A percentile compares a stretch with the other conserved stretches of the same genome.
Evolutionary conservation across 2,888 invertebrate species (phyloP).

Genomic region (Petrophora chlorosata): DNA sequence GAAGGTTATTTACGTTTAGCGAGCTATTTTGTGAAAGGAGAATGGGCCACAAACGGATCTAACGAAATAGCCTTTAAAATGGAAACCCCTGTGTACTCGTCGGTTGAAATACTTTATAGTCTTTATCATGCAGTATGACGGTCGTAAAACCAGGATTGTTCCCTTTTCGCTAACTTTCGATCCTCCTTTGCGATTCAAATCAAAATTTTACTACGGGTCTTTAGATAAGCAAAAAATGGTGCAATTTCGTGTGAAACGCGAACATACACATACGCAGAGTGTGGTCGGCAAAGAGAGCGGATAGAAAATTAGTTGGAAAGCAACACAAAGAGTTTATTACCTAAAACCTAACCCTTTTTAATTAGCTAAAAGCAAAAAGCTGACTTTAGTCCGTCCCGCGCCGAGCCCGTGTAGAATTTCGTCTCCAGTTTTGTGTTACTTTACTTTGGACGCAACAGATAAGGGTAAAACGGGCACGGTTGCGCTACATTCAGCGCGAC

Average conservation of each 20-base stretch:
- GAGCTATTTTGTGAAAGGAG: conserved; percentile 19
- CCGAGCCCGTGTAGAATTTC: conserved; percentile 8
- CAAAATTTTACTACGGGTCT: conserved; percentile 41
- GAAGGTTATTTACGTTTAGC: conserved; percentile 18
- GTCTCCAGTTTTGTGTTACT: not conserved
- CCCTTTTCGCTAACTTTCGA: conserved; percentile 26
- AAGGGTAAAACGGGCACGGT: not conserved
- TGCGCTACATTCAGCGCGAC: no score
- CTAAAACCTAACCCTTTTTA: conserved; percentile 23
- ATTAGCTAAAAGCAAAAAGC: conserved; percentile 22
- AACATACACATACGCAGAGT: conserved; percentile 6
- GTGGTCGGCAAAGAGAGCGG: conserved; percentile 15
- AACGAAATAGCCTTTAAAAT: conserved; percentile 23
- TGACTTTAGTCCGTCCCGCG: conserved; percentile 4
- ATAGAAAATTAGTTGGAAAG: conserved; percentile 19
- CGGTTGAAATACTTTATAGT: conserved; percentile 39
- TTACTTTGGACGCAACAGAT: conserved; percentile 2
- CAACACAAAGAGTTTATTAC: conserved; percentile 11
- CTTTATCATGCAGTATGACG: conserved; percentile 38
- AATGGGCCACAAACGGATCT: conserved; percentile 20
- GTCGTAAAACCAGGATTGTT: conserved; percentile 44
- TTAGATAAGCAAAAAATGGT: conserved; percentile 39
- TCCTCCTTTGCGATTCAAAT: conserved; percentile 41
- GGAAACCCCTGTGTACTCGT: conserved; percentile 33
- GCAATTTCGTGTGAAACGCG: conserved; percentile 17